phyloP scores from a whole-genome alignment of 2,113 vertebrate species.

The Dissostichus mawsoni region DNA sequence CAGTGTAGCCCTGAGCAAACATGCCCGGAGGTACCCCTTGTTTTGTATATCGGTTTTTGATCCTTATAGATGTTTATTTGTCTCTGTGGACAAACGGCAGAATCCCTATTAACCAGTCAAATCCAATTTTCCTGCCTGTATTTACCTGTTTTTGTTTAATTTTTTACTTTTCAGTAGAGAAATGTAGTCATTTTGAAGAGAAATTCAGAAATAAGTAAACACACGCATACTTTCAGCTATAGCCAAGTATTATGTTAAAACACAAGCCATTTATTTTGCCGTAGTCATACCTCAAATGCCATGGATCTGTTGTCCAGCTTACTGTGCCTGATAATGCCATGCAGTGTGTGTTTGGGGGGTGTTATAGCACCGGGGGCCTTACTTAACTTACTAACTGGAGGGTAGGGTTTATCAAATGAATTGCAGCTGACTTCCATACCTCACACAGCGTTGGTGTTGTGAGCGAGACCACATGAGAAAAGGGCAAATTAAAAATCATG shows the following conservation, averaged over 20 bases:
- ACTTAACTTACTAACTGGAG: slow-evolving; percentile 86
- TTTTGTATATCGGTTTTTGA: slow-evolving; percentile 89
- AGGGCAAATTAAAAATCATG: slow-evolving; percentile 99
- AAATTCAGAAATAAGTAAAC: slow-evolving; percentile 54
- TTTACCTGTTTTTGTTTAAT: slow-evolving; percentile 66
- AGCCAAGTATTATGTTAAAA: slow-evolving; percentile 57
- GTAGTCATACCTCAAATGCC: slow-evolving; percentile 70
- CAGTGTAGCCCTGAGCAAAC: slow-evolving; percentile 99
- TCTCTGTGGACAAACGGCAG: slow-evolving; percentile 74
- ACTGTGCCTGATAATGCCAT: slow-evolving; percentile 97
- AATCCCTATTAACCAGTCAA: slow-evolving; percentile 38
- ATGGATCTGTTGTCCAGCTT: slow-evolving; percentile 79
- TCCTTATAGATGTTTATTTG: slow-evolving; percentile 76
- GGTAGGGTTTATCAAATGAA: slow-evolving; percentile 99
- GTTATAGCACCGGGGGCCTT: slow-evolving; percentile 93
- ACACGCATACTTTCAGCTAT: slow-evolving; percentile 55
- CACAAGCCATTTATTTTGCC: slow-evolving; percentile 56
- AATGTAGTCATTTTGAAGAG: slow-evolving; percentile 45
- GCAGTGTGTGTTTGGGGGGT: slow-evolving; percentile 94
- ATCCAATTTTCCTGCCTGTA: slow-evolving; percentile 56
- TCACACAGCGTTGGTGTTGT: slow-evolving; percentile 99
- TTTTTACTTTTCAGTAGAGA: slow-evolving; percentile 49
- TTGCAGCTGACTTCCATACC: slow-evolving; percentile 99
- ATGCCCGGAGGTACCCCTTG: slow-evolving; percentile 97
- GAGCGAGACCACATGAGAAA: slow-evolving; percentile 98